phyloP scores from a whole-genome alignment of 2,888 invertebrate genomes.

The Cybosia mesomella region DNA sequence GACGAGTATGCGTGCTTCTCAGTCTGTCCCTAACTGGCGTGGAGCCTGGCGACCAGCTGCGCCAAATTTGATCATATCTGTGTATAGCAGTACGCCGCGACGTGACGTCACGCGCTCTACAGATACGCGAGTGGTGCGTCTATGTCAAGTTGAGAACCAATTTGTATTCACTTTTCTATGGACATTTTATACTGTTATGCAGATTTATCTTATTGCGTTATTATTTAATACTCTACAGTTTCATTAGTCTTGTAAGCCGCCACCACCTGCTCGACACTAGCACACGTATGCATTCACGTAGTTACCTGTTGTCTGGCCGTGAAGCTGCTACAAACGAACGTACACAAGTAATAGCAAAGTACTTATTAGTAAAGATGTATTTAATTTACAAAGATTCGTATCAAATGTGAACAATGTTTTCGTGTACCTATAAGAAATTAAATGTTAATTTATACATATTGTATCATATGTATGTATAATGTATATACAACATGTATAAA shows the following conservation, averaged over 20 bases:
- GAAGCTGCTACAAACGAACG: neutral
- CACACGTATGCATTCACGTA: neutral
- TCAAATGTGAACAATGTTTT: slow-evolving; percentile 5
- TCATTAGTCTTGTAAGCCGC: slow-evolving; percentile 12
- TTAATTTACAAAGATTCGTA: neutral
- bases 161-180: slow-evolving; percentile 25
- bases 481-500: no score
- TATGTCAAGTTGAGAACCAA: slow-evolving; percentile 12
- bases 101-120: neutral
- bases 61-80: neutral
- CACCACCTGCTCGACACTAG: neutral
- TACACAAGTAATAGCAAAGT: neutral
- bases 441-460: no score
- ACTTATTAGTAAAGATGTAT: slow-evolving; percentile 7
- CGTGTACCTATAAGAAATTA: neutral
- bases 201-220: slow-evolving; percentile 14
- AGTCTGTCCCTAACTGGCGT: slow-evolving; percentile 25
- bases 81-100: neutral
- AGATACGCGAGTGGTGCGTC: slow-evolving; percentile 1
- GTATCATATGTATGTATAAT: no score
- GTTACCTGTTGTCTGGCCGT: neutral
- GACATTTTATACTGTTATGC: slow-evolving; percentile 19
- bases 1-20: slow-evolving; percentile 39
- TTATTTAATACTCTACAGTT: slow-evolving; percentile 6
- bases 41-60: neutral